phyloP scores from a whole-genome alignment of 2,113 vertebrate species.

The Etia nguti region DNA sequence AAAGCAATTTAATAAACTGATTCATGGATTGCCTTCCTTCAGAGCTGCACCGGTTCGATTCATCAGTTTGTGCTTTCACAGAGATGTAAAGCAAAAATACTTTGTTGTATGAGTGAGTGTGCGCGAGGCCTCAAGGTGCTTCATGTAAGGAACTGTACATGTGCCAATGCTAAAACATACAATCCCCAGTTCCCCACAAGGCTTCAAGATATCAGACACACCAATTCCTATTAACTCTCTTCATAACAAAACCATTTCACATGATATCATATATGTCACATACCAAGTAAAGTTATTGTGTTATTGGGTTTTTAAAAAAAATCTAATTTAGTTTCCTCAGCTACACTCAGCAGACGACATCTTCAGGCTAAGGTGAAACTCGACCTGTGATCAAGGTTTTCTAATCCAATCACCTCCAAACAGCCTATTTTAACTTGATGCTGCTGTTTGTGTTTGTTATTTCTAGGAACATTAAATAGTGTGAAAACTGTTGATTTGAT shows the following conservation, averaged over 20 bases:
- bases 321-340: not conserved
- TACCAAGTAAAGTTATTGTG: not conserved
- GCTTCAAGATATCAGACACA: not conserved
- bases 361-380: not conserved
- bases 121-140: slow-evolving; percentile 6
- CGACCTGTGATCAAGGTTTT: not conserved
- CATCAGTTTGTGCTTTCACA: slow-evolving; percentile 47
- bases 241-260: not conserved
- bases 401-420: not conserved
- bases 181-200: not conserved
- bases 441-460: not conserved
- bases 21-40: not conserved
- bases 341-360: not conserved
- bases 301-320: not conserved
- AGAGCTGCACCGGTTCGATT: slow-evolving; percentile 1
- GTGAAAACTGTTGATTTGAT: not conserved
- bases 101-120: not conserved
- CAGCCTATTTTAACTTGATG: not conserved
- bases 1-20: not conserved
- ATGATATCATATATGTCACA: not conserved
- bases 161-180: slow-evolving; percentile 31
- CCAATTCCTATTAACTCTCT: not conserved
- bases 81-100: not conserved
- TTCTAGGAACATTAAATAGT: not conserved
- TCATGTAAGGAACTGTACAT: slow-evolving; percentile 11